phyloP scores from a whole-genome alignment of 37 sponge, comb jelly and placozoan species.

The Spongia lamella region DNA sequence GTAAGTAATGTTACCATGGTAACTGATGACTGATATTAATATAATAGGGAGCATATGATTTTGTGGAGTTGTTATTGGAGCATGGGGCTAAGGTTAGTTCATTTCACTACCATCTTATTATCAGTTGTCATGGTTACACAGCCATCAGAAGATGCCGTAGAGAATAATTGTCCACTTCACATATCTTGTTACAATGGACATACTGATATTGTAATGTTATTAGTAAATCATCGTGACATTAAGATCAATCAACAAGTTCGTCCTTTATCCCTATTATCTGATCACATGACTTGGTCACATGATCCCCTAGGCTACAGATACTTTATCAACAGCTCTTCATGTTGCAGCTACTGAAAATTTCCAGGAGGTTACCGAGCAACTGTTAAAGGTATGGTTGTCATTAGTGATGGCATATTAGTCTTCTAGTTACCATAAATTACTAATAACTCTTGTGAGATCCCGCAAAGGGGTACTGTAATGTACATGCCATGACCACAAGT shows the following conservation, averaged over 20 bases:
- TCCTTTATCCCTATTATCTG: background rate
- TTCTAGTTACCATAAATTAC: too few relatives aligned
- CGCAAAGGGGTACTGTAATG: too few relatives aligned
- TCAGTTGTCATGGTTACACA: conserved; percentile 2
- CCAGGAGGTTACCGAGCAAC: conserved; percentile 20
- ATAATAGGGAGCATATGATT: conserved; percentile 23
- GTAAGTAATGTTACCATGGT: background rate
- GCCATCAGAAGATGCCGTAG: conserved; percentile 32
- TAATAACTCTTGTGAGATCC: too few relatives aligned
- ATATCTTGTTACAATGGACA: conserved; percentile 52
- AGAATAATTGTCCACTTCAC: conserved; percentile 54
- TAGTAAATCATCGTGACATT: conserved; percentile 39
- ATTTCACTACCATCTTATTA: background rate
- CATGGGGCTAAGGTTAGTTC: conserved; percentile 54
- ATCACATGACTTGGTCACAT: background rate
- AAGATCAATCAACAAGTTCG: conserved; percentile 53
- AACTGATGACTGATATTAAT: background rate
- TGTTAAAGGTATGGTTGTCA: conserved; percentile 10
- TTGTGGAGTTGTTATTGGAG: conserved; percentile 46
- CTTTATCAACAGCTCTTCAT: conserved; percentile 57
- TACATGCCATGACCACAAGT: too few relatives aligned
- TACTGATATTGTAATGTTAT: conserved; percentile 41
- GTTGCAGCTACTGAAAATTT: conserved; percentile 48
- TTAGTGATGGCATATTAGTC: too few relatives aligned
- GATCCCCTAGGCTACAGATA: conserved; percentile 38